Conservation (phyloP, 2,113 vertebrate genomes). For the Melanostigma gelatinosum region DNA sequence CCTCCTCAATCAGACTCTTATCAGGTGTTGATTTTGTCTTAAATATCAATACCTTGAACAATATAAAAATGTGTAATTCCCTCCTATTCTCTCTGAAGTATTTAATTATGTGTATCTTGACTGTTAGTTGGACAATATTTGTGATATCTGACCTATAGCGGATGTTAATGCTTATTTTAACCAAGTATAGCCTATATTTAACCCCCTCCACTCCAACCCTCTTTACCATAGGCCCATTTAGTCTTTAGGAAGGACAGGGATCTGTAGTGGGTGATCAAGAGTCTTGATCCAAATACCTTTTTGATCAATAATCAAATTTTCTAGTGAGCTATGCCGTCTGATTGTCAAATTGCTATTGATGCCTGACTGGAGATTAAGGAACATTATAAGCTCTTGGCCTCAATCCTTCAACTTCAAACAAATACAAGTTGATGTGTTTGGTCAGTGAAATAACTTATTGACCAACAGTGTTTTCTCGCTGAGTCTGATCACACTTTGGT, state of each 20-base stretch:
- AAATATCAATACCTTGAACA: not conserved
- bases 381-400: not conserved
- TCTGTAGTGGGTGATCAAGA: not conserved
- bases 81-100: not conserved
- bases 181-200: too few relatives aligned
- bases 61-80: not conserved
- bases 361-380: not conserved
- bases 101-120: not conserved
- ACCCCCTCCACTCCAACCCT: too few relatives aligned
- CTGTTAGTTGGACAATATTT: not conserved
- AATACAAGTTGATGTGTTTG: not conserved
- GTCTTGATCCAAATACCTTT: not conserved
- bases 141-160: not conserved
- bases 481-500: not conserved
- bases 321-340: not conserved
- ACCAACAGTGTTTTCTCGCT: not conserved
- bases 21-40: not conserved
- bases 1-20: not conserved
- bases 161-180: too few relatives aligned
- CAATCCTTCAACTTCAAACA: not conserved
- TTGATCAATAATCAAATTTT: not conserved
- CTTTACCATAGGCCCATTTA: too few relatives aligned
- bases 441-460: not conserved
- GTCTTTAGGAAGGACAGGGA: not conserved
- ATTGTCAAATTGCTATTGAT: not conserved